Evolutionary conservation across 1,140 invertebrate genomes (phyloP).

Genomic region (Bombus breviceps): DNA sequence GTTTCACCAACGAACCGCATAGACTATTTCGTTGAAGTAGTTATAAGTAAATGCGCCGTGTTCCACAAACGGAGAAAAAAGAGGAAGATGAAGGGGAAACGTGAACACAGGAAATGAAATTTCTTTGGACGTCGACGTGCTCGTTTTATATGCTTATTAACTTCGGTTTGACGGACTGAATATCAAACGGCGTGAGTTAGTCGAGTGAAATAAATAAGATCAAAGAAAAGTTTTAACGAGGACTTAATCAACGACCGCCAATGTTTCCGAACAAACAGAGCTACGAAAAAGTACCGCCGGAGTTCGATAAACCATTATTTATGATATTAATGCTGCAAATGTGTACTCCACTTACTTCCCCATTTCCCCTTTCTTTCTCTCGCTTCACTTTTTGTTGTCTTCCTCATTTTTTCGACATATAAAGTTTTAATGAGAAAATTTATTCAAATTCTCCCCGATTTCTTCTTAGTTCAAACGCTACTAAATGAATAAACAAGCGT

Average conservation of each 20-base stretch:
- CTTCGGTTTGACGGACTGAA: constrained; percentile 10
- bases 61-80: not conserved
- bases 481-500: not conserved
- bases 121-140: not conserved
- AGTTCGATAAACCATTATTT: constrained; percentile 19
- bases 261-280: not conserved
- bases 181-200: not conserved
- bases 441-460: not conserved
- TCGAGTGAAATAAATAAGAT: constrained; percentile 20
- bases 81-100: not conserved
- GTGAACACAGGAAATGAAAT: constrained; percentile 11
- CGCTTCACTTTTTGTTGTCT: not conserved
- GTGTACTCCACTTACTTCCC: too few relatives aligned
- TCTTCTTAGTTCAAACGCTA: not conserved
- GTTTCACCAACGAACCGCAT: not conserved
- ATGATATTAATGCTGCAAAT: not conserved
- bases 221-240: constrained; percentile 30
- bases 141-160: constrained; percentile 25
- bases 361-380: not conserved
- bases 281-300: not conserved
- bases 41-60: not conserved
- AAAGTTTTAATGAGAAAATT: constrained; percentile 5
- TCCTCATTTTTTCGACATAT: not conserved
- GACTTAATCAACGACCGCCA: constrained; percentile 13
- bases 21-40: not conserved